Percentiles rank a stretch among this genome's conserved stretches.
phyloP scores from a whole-genome alignment of 2,113 vertebrate genomes.

The Lampris megalopsis region DNA sequence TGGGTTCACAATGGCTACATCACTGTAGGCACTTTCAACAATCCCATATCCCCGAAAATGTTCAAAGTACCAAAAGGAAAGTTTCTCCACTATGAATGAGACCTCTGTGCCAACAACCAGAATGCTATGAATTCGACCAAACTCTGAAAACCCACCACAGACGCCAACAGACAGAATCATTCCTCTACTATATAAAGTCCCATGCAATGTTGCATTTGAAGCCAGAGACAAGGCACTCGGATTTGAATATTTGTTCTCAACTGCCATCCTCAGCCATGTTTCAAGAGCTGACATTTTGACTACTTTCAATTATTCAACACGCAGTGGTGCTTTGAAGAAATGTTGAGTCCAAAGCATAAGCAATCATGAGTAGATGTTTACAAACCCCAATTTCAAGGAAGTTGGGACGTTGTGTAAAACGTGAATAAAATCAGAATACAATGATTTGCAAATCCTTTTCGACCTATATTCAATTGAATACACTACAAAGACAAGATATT shows the following conservation, averaged over 20 bases:
- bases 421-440: too few relatives aligned
- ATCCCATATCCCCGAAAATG: slow-evolving; percentile 21
- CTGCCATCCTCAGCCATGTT: slow-evolving; percentile 9
- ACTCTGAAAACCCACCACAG: slow-evolving; percentile 24
- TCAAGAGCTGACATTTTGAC: slow-evolving; percentile 30
- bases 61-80: slow-evolving; percentile 21
- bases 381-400: too few relatives aligned
- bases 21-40: slow-evolving; percentile 11
- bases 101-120: slow-evolving; percentile 18
- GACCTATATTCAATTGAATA: too few relatives aligned
- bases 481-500: too few relatives aligned
- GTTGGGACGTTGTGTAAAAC: too few relatives aligned
- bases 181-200: slow-evolving; percentile 33
- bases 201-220: slow-evolving; percentile 23
- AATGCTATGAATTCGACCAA: slow-evolving; percentile 26
- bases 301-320: slow-evolving; percentile 31
- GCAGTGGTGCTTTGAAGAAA: slow-evolving; percentile 36
- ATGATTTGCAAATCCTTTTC: too few relatives aligned
- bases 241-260: slow-evolving; percentile 28
- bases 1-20: slow-evolving; percentile 32
- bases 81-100: slow-evolving; percentile 18
- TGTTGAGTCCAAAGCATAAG: too few relatives aligned
- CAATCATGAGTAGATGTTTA: too few relatives aligned
- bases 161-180: slow-evolving; percentile 23
- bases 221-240: slow-evolving; percentile 27